These are phyloP conservation scores for Peromyscus leucopus DNA, from an alignment of 2,113 vertebrate genomes.

Conservation along the genomic window DNA sequence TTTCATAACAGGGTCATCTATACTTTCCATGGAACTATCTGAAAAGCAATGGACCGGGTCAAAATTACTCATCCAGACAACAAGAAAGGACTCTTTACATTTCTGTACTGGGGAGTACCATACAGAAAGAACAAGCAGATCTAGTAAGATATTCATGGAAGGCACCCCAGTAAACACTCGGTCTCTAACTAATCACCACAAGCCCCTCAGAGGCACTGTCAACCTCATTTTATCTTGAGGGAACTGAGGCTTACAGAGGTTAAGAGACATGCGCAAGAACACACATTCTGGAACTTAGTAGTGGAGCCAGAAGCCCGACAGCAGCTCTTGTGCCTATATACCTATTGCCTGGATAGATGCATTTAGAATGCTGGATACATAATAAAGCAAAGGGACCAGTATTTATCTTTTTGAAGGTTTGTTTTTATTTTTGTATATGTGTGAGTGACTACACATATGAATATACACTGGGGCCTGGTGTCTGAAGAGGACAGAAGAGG, in stretches of 20 bases:
- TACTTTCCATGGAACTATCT: constrained; percentile 52
- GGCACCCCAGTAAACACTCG: background rate
- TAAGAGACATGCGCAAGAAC: constrained; percentile 52
- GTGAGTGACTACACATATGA: background rate
- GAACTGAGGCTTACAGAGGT: constrained; percentile 59
- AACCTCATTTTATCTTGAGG: constrained; percentile 45
- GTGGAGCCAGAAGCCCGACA: background rate
- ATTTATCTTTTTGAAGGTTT: background rate
- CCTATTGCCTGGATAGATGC: background rate
- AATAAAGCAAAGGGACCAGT: background rate
- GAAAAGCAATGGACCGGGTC: constrained; percentile 39
- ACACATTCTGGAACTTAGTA: constrained; percentile 25
- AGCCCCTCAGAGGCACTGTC: constrained; percentile 7
- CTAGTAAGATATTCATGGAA: constrained; percentile 49
- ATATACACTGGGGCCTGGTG: background rate
- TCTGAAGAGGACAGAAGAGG: background rate
- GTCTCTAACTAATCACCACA: constrained; percentile 50
- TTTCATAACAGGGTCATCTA: constrained; percentile 28
- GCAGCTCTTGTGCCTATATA: background rate
- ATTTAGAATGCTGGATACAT: constrained; percentile 15
- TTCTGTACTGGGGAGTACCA: constrained; percentile 56
- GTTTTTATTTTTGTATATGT: background rate
- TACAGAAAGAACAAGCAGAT: constrained; percentile 59
- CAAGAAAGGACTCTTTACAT: constrained; percentile 13
- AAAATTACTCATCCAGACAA: constrained; percentile 39